phyloP scores from a whole-genome alignment of 2,888 invertebrate species.

The Theodoxus fluviatilis region DNA sequence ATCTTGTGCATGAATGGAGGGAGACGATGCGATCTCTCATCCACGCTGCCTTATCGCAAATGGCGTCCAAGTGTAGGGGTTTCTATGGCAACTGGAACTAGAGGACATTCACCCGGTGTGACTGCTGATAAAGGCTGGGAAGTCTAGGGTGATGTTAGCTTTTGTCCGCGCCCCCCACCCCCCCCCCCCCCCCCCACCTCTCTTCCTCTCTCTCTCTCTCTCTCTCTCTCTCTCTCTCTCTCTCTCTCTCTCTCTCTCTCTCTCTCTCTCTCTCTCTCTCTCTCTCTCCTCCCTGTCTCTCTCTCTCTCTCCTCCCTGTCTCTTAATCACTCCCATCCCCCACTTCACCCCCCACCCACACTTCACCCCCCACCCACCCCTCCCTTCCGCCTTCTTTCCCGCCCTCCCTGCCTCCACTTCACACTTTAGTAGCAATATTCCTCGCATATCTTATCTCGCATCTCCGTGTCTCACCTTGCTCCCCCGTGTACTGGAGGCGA shows the following conservation, averaged over 20 bases:
- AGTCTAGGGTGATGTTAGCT: no score
- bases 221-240: not conserved
- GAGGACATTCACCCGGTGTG: no score
- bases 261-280: slow-evolving; percentile 21
- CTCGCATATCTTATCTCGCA: no score
- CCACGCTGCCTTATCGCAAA: no score
- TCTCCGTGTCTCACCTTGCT: no score
- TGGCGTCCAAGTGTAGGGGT: no score
- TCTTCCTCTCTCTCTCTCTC: not conserved
- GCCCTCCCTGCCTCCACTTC: not conserved
- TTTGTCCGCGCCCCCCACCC: not conserved
- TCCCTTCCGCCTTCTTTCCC: not conserved
- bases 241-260: slow-evolving; percentile 21
- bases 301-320: not conserved
- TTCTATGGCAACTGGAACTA: no score
- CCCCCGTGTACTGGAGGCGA: no score
- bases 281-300: not conserved
- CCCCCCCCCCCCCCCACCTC: not conserved
- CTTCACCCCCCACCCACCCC: not conserved
- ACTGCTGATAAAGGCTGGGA: no score
- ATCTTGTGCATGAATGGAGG: no score
- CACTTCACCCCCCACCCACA: not conserved
- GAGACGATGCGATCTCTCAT: no score
- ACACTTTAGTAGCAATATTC: not conserved
- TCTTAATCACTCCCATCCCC: not conserved